Base-by-base conservation (phyloP, 2,797 vertebrate genomes). In the Cygnus olor region DNA sequence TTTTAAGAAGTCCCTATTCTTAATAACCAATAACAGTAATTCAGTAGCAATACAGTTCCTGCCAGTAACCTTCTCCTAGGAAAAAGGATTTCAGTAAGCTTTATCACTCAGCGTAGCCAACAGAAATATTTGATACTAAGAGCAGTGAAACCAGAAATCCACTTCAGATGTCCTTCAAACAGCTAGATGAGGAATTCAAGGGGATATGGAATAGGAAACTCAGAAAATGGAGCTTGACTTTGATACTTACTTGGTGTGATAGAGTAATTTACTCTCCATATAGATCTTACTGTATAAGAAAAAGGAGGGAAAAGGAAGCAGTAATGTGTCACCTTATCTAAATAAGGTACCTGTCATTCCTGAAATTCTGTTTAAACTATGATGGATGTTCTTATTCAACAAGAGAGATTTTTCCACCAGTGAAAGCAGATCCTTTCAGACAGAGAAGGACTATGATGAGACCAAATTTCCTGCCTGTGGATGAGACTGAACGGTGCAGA, bases 291-390 rank as follows among this genome's bases (percentile, higher is more conserved):
- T 86, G 58, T 94, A 86, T 91, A 95, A 96, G 94, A 88, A 96
- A 97, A 96, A 93, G 70, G 73, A 95, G 66, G 44, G n/a, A 69
- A 90, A 93, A 87, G 70, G 94, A 97, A 97, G 93, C 78, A 89
- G 84, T 97, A 97, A 97, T 96, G 86, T 97, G 96, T 98, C 96
- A 97, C 96, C 97, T 97, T 97, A 98, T 97, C 98, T 98, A 98
- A 98, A 98, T 97, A 98, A 97, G 97, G 91, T 97, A 95, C 73
- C 97, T 98, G 97, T 98, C 97, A 97, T 97, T 97, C 94, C 95
- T 96, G 95, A 95, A 97, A 97, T 96, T 96, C 95, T 93, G 56
- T 96, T 97, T 97, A 97, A 98, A 98, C 80, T 83, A 95, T 98
- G 97, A 98, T 97, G 93, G 96, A 98, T 98, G 96, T 94, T 96